Percentiles rank a stretch among this genome's conserved stretches.
phyloP scores from a whole-genome alignment of 1,140 invertebrate species.

The Episyrphus balteatus region DNA sequence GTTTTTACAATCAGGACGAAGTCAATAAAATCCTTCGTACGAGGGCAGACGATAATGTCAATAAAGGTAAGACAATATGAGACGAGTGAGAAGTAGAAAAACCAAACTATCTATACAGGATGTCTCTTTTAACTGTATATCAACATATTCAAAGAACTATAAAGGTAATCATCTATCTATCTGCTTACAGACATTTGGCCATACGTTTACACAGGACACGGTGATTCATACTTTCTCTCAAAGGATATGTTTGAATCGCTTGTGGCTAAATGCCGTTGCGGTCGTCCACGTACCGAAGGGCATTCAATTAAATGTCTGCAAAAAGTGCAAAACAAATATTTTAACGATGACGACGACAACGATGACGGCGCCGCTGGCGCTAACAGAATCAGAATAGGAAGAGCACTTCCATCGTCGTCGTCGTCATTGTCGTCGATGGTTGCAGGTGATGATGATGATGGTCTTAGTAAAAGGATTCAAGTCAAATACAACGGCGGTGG shows the following conservation, averaged over 20 bases:
- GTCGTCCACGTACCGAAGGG: slow-evolving; percentile 13
- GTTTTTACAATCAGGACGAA: slow-evolving; percentile 25
- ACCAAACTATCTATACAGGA: neutral
- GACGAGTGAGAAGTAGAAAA: neutral
- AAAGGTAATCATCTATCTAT: neutral
- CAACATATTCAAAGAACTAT: no score
- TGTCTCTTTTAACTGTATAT: neutral
- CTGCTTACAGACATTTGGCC: slow-evolving; percentile 13
- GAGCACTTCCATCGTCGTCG: neutral
- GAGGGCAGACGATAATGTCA: slow-evolving; percentile 3
- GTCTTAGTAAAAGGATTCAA: no score
- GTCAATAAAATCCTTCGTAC: slow-evolving; percentile 14
- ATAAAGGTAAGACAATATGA: slow-evolving; percentile 11
- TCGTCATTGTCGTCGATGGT: no score
- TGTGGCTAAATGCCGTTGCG: slow-evolving; percentile 25
- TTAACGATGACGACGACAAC: neutral
- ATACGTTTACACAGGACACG: slow-evolving; percentile 18
- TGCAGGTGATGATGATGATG: no score
- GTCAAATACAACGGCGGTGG: no score
- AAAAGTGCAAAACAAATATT: slow-evolving; percentile 14
- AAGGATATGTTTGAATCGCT: slow-evolving; percentile 23
- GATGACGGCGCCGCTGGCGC: neutral
- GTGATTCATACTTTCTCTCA: slow-evolving; percentile 24
- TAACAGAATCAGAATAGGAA: neutral
- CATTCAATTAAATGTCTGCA: slow-evolving; percentile 30